These are phyloP conservation scores for Lutraria rhynchaena DNA, from an alignment of 1,140 invertebrate species.

Conservation along the genomic window DNA sequence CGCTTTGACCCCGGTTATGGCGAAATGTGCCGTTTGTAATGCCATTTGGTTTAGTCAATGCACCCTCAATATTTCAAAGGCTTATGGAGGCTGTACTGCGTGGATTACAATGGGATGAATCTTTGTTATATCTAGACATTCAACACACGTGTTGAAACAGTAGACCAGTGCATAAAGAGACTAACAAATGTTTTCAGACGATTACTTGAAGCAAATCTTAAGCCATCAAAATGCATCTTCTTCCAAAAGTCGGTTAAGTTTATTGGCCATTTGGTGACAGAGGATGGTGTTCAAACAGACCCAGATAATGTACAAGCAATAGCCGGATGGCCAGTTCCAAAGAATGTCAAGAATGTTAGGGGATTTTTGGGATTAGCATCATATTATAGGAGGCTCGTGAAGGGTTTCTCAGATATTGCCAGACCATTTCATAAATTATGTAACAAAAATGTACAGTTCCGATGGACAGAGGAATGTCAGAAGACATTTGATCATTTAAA, in stretches of 20 bases:
- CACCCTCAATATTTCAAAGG: constrained; percentile 65
- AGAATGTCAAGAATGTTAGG: constrained; percentile 15
- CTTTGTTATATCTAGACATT: constrained; percentile 61
- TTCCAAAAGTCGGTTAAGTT: neutral
- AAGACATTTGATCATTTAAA: constrained; percentile 52
- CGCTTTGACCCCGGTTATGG: no score
- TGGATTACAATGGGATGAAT: constrained; percentile 47
- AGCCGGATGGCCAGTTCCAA: neutral
- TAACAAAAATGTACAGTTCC: constrained; percentile 42
- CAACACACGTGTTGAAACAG: constrained; percentile 15
- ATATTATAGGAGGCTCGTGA: constrained; percentile 65
- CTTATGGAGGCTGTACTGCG: constrained; percentile 54
- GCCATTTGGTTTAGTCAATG: constrained; percentile 52
- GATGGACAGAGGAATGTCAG: constrained; percentile 38
- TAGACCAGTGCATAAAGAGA: constrained; percentile 14
- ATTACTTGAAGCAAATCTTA: constrained; percentile 13
- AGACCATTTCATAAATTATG: constrained; percentile 44
- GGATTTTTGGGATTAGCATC: constrained; percentile 53
- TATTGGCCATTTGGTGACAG: constrained; percentile 4
- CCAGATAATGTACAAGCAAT: constrained; percentile 21
- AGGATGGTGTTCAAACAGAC: constrained; percentile 13
- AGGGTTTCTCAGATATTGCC: constrained; percentile 58
- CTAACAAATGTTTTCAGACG: constrained; percentile 32
- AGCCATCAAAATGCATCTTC: constrained; percentile 59
- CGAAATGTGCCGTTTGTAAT: no score